Percentiles rank a stretch among this genome's conserved stretches.
These are phyloP conservation scores for Caenorhabditis sp. DNA, from an alignment of 2,888 invertebrate species.

Conservation along the genomic window DNA sequence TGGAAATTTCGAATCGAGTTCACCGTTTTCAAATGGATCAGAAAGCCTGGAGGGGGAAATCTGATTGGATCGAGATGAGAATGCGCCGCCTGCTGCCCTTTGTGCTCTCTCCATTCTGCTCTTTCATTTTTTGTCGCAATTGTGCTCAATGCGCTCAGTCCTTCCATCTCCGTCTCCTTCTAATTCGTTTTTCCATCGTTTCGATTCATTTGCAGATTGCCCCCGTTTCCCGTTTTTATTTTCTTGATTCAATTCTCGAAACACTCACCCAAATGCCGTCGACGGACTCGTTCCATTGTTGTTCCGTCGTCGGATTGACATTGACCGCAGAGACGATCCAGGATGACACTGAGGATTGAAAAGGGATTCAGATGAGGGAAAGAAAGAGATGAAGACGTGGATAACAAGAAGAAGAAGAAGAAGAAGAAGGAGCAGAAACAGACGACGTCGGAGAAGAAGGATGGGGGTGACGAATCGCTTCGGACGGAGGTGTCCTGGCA, in stretches of 20 bases:
- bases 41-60: not conserved
- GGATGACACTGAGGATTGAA: constrained; percentile 26
- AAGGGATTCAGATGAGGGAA: not conserved
- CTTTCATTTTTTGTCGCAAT: constrained; percentile 6
- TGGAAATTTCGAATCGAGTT: constrained; percentile 3
- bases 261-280: constrained; percentile 64
- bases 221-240: too few species aligned
- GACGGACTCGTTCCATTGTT: constrained; percentile 64
- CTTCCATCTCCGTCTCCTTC: too few species aligned
- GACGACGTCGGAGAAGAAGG: constrained; percentile 10
- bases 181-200: constrained; percentile 50
- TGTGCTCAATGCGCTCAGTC: constrained; percentile 1
- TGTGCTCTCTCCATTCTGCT: constrained; percentile 16
- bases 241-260: constrained; percentile 26
- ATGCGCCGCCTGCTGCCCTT: constrained; percentile 34
- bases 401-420: too few species aligned
- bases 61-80: not conserved
- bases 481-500: constrained; percentile 29
- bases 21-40: constrained; percentile 15
- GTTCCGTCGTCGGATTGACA: constrained; percentile 64
- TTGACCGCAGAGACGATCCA: constrained; percentile 41
- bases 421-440: constrained; percentile 14
- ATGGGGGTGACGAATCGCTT: constrained; percentile 37
- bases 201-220: constrained; percentile 48
- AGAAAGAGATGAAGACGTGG: constrained; percentile 10